phyloP scores from a whole-genome alignment of 2,113 vertebrate genomes.

The Mormyrus iriodes region DNA sequence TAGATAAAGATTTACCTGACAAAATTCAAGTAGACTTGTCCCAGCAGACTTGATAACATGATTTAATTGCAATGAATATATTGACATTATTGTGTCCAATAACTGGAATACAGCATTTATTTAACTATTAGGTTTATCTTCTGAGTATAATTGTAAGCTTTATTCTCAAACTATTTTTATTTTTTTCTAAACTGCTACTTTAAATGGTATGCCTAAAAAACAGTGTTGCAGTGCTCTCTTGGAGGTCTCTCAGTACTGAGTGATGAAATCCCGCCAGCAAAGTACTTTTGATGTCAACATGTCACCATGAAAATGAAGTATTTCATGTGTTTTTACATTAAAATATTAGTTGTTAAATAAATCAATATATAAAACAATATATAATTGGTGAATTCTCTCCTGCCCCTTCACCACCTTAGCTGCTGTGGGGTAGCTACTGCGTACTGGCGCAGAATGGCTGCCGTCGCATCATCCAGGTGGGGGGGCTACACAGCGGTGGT shows the following conservation, averaged over 20 bases:
- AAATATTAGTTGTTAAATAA: not conserved
- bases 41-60: not conserved
- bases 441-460: too few relatives aligned
- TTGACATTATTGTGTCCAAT: not conserved
- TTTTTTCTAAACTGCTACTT: not conserved
- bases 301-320: not conserved
- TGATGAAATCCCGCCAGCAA: not conserved
- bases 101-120: not conserved
- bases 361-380: not conserved
- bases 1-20: not conserved
- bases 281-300: not conserved
- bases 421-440: too few relatives aligned
- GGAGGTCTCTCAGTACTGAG: not conserved
- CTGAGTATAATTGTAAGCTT: not conserved
- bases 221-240: not conserved
- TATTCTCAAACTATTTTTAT: not conserved
- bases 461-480: too few relatives aligned
- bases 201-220: not conserved
- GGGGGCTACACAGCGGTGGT: too few relatives aligned
- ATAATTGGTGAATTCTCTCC: too few relatives aligned
- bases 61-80: not conserved
- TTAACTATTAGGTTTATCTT: not conserved
- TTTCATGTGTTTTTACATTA: not conserved
- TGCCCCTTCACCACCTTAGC: too few relatives aligned
- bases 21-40: not conserved